phyloP scores from a whole-genome alignment of 2,797 vertebrate species.

The Crax fasciolata region DNA sequence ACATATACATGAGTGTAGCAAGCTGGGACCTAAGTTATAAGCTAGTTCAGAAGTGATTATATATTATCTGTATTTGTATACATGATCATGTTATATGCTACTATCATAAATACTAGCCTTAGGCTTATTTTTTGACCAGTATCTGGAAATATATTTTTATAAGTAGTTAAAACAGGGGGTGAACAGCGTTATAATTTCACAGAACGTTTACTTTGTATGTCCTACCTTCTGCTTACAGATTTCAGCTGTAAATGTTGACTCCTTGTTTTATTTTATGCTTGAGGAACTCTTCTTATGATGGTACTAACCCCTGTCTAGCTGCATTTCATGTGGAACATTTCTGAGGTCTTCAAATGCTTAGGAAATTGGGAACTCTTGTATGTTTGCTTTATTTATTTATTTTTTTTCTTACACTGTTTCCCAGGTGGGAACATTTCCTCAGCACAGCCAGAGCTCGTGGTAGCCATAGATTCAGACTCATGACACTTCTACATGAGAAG shows the following conservation, averaged over 20 bases:
- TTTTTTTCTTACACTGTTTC: neutral
- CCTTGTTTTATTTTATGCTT: neutral
- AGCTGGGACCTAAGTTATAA: neutral
- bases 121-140: neutral
- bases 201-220: neutral
- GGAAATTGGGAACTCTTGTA: neutral
- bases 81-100: neutral
- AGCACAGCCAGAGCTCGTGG: neutral
- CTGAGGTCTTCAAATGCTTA: neutral
- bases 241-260: neutral
- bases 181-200: neutral
- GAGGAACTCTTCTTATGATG: neutral
- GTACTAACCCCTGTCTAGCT: neutral
- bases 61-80: neutral
- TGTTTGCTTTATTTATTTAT: neutral
- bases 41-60: neutral
- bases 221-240: neutral
- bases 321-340: neutral
- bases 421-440: neutral
- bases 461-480: neutral
- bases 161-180: neutral
- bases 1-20: neutral
- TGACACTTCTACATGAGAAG: neutral
- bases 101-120: neutral
- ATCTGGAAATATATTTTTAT: neutral